Percentiles rank a stretch among this genome's conserved stretches.
Evolutionary conservation across 2,113 vertebrate genomes (phyloP).

Genomic region (Serinus canaria): DNA sequence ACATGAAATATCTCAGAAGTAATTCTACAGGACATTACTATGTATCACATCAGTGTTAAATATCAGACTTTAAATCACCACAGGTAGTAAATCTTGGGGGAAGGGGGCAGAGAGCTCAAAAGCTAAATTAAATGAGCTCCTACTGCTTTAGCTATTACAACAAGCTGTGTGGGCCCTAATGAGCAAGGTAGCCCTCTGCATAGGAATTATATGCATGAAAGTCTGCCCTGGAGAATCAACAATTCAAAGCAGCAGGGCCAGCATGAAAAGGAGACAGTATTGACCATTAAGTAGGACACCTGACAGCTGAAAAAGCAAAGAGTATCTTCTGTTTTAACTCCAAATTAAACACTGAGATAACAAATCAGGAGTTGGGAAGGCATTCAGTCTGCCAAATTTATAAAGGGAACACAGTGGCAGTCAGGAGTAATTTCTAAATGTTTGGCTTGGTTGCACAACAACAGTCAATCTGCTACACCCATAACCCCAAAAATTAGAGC

Average conservation of each 20-base stretch:
- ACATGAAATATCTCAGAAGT: not conserved
- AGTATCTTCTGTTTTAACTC: not conserved
- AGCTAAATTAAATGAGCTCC: not conserved
- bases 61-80: not conserved
- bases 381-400: not conserved
- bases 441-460: not conserved
- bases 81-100: not conserved
- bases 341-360: not conserved
- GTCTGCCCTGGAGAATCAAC: slow-evolving; percentile 2
- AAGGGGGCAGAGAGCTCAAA: not conserved
- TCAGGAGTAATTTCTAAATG: not conserved
- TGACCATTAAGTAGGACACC: not conserved
- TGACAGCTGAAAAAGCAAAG: not conserved
- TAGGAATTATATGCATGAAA: not conserved
- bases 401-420: not conserved
- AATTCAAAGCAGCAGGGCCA: slow-evolving; percentile 14
- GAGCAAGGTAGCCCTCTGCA: not conserved
- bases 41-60: not conserved
- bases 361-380: not conserved
- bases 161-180: not conserved
- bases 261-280: not conserved
- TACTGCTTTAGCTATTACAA: not conserved
- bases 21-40: not conserved
- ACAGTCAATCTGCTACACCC: not conserved
- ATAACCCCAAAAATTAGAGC: not conserved